These are phyloP conservation scores for Lasius fuliginosus DNA, from an alignment of 2,888 invertebrate genomes.

Conservation along the genomic window DNA sequence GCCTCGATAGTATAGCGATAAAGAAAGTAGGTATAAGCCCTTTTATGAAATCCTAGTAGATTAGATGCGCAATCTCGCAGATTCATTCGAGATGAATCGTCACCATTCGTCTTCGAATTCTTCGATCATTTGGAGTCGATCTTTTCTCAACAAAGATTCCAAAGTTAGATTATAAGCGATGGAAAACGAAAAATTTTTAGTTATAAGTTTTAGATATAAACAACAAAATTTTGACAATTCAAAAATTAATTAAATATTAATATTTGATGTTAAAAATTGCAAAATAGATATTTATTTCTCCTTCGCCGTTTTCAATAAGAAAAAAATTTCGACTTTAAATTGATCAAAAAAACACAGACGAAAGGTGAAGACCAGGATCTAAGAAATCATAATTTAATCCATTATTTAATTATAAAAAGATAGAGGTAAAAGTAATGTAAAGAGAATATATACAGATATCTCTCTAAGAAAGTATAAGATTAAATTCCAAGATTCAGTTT, in stretches of 20 bases:
- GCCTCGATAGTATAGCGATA: slow-evolving; percentile 52
- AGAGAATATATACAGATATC: not conserved
- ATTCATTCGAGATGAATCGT: not conserved
- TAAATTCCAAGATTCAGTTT: slow-evolving; percentile 18
- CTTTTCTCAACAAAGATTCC: slow-evolving; percentile 5
- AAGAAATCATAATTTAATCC: slow-evolving; percentile 12
- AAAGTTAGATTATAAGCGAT: not conserved
- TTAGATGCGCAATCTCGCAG: not conserved
- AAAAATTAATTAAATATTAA: not conserved
- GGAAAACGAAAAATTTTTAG: not conserved
- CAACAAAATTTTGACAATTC: not conserved
- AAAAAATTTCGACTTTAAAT: slow-evolving; percentile 22
- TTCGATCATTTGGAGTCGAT: slow-evolving; percentile 17
- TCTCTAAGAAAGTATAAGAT: slow-evolving; percentile 14
- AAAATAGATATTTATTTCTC: not conserved
- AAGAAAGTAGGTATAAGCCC: slow-evolving; percentile 74
- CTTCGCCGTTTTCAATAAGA: slow-evolving; percentile 18
- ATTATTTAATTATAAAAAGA: slow-evolving; percentile 26
- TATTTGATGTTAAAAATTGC: not conserved
- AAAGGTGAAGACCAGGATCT: not conserved
- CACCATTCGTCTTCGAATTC: slow-evolving; percentile 1
- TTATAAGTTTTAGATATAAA: not conserved
- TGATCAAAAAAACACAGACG: slow-evolving; percentile 21
- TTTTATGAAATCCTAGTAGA: slow-evolving; percentile 60
- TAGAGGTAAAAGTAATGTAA: slow-evolving; percentile 6